Conservation (phyloP, 2,888 invertebrate genomes). For the Amphipyra berbera region DNA sequence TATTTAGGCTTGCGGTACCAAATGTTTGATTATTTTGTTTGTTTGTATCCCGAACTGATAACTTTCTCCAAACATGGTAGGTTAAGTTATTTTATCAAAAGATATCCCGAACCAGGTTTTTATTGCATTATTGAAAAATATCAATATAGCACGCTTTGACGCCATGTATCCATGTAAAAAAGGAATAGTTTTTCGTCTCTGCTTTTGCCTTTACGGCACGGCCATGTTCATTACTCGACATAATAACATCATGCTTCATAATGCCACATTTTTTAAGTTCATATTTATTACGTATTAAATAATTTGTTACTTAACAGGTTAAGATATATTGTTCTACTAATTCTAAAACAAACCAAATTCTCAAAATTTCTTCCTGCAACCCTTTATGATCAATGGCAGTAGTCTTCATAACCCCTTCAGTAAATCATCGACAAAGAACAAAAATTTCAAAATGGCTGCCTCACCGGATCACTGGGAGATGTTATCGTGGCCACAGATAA, state of each 20-base stretch:
- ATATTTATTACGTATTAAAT: neutral
- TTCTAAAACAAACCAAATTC: conserved; percentile 5
- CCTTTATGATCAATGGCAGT: conserved; percentile 63
- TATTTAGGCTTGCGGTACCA: conserved; percentile 38
- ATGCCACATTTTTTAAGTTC: too few relatives aligned
- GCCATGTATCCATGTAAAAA: too few relatives aligned
- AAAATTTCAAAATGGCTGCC: conserved; percentile 70
- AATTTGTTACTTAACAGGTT: conserved; percentile 14
- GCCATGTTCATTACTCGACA: too few relatives aligned
- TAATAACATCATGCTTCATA: too few relatives aligned
- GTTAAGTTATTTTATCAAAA: too few relatives aligned
- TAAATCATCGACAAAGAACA: conserved; percentile 79
- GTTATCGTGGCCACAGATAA: conserved; percentile 76
- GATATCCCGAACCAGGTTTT: too few relatives aligned
- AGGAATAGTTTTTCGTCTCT: too few relatives aligned
- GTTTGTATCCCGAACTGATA: conserved; percentile 13
- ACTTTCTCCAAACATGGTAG: too few relatives aligned
- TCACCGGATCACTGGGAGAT: conserved; percentile 71
- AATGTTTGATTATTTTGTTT: conserved; percentile 43
- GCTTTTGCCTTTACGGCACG: too few relatives aligned
- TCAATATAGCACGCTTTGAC: too few relatives aligned
- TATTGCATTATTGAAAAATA: too few relatives aligned
- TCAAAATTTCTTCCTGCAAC: conserved; percentile 20
- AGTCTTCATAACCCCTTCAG: conserved; percentile 69
- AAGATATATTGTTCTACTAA: neutral